phyloP scores from a whole-genome alignment of 1,140 invertebrate genomes.

The Drosophila sproati region DNA sequence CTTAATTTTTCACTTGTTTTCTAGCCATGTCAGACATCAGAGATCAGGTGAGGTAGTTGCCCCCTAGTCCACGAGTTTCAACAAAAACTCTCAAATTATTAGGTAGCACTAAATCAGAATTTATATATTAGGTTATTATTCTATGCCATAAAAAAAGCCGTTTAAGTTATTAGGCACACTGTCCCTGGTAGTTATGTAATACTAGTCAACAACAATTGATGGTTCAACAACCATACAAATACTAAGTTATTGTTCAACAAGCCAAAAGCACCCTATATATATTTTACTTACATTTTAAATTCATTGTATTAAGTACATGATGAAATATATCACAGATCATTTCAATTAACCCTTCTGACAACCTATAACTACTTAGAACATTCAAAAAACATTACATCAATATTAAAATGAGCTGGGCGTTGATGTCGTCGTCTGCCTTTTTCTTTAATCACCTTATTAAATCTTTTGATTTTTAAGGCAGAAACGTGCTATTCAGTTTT shows the following conservation, averaged over 20 bases:
- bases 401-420: background rate
- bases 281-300: too few species aligned
- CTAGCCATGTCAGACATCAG: background rate
- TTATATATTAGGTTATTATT: too few species aligned
- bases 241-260: too few species aligned
- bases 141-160: too few species aligned
- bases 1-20: too few species aligned
- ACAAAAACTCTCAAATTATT: background rate
- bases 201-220: too few species aligned
- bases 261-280: too few species aligned
- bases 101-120: background rate
- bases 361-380: conserved; percentile 17
- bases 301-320: background rate
- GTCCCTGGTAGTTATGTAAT: too few species aligned
- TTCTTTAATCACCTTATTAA: background rate
- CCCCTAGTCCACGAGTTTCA: background rate
- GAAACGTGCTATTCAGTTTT: background rate
- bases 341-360: conserved; percentile 31
- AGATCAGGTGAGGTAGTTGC: conserved; percentile 5
- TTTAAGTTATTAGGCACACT: too few species aligned
- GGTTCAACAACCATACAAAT: too few species aligned
- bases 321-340: conserved; percentile 4
- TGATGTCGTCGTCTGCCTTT: background rate
- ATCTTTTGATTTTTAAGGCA: background rate
- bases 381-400: background rate